Conservation (phyloP, 37 sponge, comb jelly and placozoan species). For the Amphimedon queenslandica region DNA sequence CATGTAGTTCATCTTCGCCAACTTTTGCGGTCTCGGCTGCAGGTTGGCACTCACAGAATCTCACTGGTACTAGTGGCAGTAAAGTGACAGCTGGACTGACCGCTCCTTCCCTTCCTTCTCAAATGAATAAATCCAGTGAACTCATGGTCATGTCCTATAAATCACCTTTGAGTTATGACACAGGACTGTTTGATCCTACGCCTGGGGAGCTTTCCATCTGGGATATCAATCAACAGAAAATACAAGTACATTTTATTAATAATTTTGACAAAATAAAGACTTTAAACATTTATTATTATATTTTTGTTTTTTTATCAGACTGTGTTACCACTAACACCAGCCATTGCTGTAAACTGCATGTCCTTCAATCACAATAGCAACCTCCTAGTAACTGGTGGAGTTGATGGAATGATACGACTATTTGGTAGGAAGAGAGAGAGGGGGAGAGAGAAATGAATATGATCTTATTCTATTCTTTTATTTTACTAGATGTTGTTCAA, state of each 20-base stretch:
- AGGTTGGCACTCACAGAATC: slow-evolving; percentile 10
- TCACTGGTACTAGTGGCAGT: background rate
- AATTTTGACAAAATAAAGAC: background rate
- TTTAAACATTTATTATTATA: background rate
- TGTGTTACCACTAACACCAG: slow-evolving; percentile 31
- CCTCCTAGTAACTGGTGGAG: slow-evolving; percentile 84
- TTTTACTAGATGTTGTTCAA: slow-evolving; percentile 57
- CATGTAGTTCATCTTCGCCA: slow-evolving; percentile 31
- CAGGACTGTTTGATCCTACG: background rate
- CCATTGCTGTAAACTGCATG: slow-evolving; percentile 66
- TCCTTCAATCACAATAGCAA: slow-evolving; percentile 96
- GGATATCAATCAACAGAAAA: slow-evolving; percentile 52
- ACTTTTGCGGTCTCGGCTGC: slow-evolving; percentile 61
- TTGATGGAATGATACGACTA: slow-evolving; percentile 89
- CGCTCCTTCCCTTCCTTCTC: slow-evolving; percentile 53
- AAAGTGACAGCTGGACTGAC: slow-evolving; percentile 28
- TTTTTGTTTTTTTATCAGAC: background rate
- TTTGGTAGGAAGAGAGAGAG: slow-evolving; percentile 44
- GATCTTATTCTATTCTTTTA: background rate
- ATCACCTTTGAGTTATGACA: background rate
- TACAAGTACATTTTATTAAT: slow-evolving; percentile 21
- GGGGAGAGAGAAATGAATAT: too few relatives aligned
- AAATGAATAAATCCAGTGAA: slow-evolving; percentile 5
- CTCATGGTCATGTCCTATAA: background rate
- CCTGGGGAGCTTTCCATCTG: slow-evolving; percentile 53